Conservation (phyloP, 1,140 invertebrate species). For the Araneus ventricosus region DNA sequence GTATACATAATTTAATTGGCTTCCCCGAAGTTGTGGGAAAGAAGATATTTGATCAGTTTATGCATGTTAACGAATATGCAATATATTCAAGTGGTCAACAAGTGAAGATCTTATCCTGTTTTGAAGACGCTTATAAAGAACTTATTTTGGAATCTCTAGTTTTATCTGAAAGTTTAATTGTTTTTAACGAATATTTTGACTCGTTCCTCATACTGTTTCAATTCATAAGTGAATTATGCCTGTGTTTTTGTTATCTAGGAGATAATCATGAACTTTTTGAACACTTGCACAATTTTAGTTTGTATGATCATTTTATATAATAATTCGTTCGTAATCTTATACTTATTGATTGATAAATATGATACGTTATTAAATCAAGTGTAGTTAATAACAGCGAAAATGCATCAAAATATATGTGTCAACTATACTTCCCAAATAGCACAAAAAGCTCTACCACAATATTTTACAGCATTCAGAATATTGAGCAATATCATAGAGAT, state of each 20-base stretch:
- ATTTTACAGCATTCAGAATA: too few relatives aligned
- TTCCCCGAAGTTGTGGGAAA: slow-evolving; percentile 44
- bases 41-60: slow-evolving; percentile 43
- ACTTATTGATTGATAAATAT: too few relatives aligned
- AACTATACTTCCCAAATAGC: too few relatives aligned
- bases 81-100: not conserved
- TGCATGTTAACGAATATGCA: not conserved
- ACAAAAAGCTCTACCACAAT: too few relatives aligned
- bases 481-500: too few relatives aligned
- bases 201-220: not conserved
- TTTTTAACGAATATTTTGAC: slow-evolving; percentile 63
- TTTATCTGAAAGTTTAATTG: slow-evolving; percentile 19
- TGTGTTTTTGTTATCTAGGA: slow-evolving; percentile 51
- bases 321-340: too few relatives aligned
- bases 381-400: too few relatives aligned
- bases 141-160: slow-evolving; percentile 8
- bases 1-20: not conserved
- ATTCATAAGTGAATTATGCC: slow-evolving; percentile 29
- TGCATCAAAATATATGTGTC: too few relatives aligned
- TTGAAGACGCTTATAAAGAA: slow-evolving; percentile 35
- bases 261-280: slow-evolving; percentile 46
- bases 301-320: not conserved
- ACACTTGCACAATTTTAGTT: not conserved
- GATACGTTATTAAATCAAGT: too few relatives aligned
- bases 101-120: not conserved